Percentiles rank a stretch among this genome's conserved stretches.
Conservation (phyloP, 2,797 vertebrate species). For the Brachymystax lenok region DNA sequence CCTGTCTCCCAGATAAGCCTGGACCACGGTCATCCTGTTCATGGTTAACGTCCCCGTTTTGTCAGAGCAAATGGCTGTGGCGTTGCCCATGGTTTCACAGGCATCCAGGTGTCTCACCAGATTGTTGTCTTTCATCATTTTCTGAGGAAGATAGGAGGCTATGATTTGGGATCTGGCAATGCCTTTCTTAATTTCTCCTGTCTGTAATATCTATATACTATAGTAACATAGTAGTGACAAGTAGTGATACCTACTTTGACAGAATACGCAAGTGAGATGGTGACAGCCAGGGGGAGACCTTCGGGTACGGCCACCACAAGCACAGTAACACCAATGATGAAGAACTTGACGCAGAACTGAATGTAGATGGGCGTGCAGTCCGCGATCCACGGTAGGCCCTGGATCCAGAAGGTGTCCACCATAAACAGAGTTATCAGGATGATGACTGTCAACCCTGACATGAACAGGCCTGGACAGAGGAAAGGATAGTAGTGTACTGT, state of each 20-base stretch:
- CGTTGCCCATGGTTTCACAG: slow-evolving; percentile 98
- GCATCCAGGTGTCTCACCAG: slow-evolving; percentile 95
- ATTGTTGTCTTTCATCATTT: slow-evolving; percentile 99
- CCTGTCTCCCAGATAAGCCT: slow-evolving; percentile 82
- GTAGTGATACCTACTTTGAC: slow-evolving; percentile 84
- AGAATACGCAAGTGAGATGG: slow-evolving; percentile 97
- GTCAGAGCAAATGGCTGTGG: slow-evolving; percentile 97
- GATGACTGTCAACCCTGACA: slow-evolving; percentile 93
- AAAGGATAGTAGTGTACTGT: background rate
- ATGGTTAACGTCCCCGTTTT: slow-evolving; percentile 96
- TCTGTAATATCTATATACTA: background rate
- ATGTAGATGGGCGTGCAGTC: slow-evolving; percentile 92
- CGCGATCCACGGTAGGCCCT: slow-evolving; percentile 82
- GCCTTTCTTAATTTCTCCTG: background rate
- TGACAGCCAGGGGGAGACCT: slow-evolving; percentile 96
- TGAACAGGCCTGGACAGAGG: slow-evolving; percentile 86
- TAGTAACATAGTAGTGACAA: background rate
- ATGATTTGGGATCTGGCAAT: background rate
- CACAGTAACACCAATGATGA: slow-evolving; percentile 98
- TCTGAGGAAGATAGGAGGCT: slow-evolving; percentile 70
- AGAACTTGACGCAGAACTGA: slow-evolving; percentile 98
- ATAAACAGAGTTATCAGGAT: slow-evolving; percentile 93
- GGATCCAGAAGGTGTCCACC: slow-evolving; percentile 92
- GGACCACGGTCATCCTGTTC: slow-evolving; percentile 96
- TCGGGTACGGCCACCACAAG: slow-evolving; percentile 97